Evolutionary conservation across 2,797 vertebrate genomes (phyloP).

Genomic region (Enteromius viviparus): DNA sequence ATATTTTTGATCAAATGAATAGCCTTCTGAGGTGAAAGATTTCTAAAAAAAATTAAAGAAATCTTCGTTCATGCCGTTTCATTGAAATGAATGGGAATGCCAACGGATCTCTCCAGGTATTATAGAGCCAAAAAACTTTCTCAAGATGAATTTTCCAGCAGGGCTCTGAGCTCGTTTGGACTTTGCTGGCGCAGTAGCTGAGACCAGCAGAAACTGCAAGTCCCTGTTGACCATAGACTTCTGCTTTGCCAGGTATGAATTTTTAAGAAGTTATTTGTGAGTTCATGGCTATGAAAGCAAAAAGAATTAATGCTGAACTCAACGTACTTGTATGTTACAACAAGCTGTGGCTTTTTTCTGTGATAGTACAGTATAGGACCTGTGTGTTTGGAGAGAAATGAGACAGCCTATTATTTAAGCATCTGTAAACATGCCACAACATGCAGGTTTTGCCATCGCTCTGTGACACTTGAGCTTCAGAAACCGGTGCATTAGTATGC

Average conservation of each 20-base stretch:
- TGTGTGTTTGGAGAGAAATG: slow-evolving; percentile 4
- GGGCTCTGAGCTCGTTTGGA: not conserved
- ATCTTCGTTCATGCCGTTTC: not conserved
- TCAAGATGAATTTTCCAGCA: not conserved
- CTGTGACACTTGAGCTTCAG: not conserved
- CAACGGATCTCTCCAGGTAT: not conserved
- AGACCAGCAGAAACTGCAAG: slow-evolving; percentile 12
- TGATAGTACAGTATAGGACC: not conserved
- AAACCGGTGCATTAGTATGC: slow-evolving; percentile 7
- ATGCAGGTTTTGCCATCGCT: not conserved
- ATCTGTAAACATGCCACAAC: not conserved
- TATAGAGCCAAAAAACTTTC: not conserved
- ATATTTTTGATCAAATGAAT: not conserved
- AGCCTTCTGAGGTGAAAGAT: not conserved
- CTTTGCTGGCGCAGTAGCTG: slow-evolving; percentile 6
- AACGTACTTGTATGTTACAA: not conserved
- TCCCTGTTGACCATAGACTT: slow-evolving; percentile 23
- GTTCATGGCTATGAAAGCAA: slow-evolving; percentile 14
- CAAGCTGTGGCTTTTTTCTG: not conserved
- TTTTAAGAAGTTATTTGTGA: slow-evolving; percentile 14
- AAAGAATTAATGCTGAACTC: not conserved
- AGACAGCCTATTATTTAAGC: not conserved
- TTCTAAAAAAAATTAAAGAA: not conserved
- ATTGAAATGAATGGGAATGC: slow-evolving; percentile 1
- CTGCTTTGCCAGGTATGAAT: slow-evolving; percentile 14